Conservation (phyloP, 2,113 vertebrate genomes). For the Thamnaconus septentrionalis region DNA sequence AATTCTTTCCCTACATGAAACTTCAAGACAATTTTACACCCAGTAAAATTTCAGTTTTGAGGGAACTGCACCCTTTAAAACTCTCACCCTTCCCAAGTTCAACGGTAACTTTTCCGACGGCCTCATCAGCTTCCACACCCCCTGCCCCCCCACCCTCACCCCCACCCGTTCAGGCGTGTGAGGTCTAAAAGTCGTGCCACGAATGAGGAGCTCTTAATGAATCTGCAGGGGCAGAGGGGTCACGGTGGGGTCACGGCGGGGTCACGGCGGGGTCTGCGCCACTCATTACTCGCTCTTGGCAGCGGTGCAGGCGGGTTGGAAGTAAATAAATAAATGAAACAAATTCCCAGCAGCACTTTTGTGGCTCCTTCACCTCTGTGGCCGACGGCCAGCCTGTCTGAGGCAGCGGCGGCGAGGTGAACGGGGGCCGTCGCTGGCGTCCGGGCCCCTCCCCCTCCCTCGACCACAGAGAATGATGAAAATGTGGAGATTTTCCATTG, state of each 20-base stretch:
- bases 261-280: neutral
- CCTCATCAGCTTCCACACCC: too few relatives aligned
- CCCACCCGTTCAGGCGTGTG: neutral
- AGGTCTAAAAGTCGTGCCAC: constrained; percentile 9
- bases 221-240: neutral
- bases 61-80: too few relatives aligned
- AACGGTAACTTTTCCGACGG: neutral
- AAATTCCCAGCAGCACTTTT: constrained; percentile 13
- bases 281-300: constrained; percentile 8
- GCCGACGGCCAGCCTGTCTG: constrained; percentile 33
- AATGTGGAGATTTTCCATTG: too few relatives aligned
- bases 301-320: neutral
- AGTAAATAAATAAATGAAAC: neutral
- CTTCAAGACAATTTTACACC: too few relatives aligned
- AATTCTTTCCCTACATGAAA: too few relatives aligned
- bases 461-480: too few relatives aligned
- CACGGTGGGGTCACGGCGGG: too few relatives aligned
- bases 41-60: too few relatives aligned
- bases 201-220: constrained; percentile 5
- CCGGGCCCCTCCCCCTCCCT: too few relatives aligned
- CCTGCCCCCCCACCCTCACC: too few relatives aligned
- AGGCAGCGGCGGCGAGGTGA: constrained; percentile 15
- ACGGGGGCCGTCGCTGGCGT: neutral
- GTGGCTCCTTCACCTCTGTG: constrained; percentile 19
- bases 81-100: too few relatives aligned